phyloP scores from a whole-genome alignment of 2,113 vertebrate species.

The Boleophthalmus pectinirostris region DNA sequence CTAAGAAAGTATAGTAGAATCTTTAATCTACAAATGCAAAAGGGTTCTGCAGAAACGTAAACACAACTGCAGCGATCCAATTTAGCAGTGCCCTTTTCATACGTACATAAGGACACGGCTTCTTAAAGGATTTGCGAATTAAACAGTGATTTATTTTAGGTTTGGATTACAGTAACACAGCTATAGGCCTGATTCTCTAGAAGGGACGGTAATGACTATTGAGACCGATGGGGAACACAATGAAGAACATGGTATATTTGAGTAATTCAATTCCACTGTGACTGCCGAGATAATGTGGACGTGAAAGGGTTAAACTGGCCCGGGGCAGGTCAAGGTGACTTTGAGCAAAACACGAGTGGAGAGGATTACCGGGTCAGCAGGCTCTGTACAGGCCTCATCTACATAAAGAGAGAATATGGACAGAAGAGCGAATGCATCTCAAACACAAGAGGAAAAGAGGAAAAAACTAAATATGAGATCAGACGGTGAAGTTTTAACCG shows the following conservation, averaged over 20 bases:
- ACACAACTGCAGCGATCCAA: too few relatives aligned
- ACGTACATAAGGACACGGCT: not conserved
- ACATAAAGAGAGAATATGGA: slow-evolving; percentile 12
- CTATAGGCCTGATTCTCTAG: not conserved
- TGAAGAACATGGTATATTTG: not conserved
- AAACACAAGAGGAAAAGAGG: not conserved
- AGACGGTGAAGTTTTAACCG: not conserved
- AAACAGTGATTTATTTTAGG: not conserved
- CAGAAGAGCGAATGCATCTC: not conserved
- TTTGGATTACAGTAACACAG: not conserved
- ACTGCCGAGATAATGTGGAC: not conserved
- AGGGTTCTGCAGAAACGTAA: too few relatives aligned
- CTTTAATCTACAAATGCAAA: too few relatives aligned
- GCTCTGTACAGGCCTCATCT: not conserved
- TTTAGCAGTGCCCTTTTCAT: not conserved
- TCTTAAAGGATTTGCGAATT: slow-evolving; percentile 12
- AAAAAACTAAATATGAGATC: not conserved
- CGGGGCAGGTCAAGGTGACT: slow-evolving; percentile 1
- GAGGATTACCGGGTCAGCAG: slow-evolving; percentile 1
- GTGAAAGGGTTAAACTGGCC: slow-evolving; percentile 1
- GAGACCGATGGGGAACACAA: not conserved
- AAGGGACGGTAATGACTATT: not conserved
- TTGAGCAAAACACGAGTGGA: slow-evolving; percentile 1
- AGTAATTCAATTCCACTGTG: not conserved
- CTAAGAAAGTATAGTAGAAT: too few relatives aligned